These are phyloP conservation scores for Pangasius djambal DNA, from an alignment of 2,797 vertebrate species.

Conservation along the genomic window DNA sequence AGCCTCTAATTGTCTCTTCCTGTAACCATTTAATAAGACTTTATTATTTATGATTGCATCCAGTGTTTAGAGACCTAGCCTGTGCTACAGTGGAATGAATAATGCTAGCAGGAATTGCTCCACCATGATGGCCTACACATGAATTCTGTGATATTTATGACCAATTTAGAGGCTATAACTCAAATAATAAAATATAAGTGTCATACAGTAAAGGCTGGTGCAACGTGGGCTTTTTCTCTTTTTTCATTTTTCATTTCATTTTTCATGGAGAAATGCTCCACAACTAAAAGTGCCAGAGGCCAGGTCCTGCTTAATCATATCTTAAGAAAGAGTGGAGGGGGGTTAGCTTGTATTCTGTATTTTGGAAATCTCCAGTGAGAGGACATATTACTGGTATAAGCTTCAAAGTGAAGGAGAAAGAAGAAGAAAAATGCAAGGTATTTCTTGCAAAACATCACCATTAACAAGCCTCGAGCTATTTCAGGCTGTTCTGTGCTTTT, in stretches of 20 bases:
- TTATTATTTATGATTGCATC: constrained; percentile 28
- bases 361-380: constrained; percentile 27
- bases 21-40: constrained; percentile 17
- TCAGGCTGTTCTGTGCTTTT: neutral
- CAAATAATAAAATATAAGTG: constrained; percentile 50
- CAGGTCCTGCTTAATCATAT: constrained; percentile 19
- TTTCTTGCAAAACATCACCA: constrained; percentile 23
- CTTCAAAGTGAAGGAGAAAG: constrained; percentile 20
- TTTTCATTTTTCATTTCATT: constrained; percentile 12
- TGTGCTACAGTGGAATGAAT: constrained; percentile 18
- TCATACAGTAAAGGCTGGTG: constrained; percentile 38
- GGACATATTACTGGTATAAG: constrained; percentile 23
- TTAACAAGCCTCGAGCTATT: constrained; percentile 32
- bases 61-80: constrained; percentile 21
- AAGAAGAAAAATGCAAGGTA: constrained; percentile 19
- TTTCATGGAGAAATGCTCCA: constrained; percentile 24
- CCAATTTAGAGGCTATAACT: constrained; percentile 31
- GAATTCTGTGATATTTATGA: constrained; percentile 45
- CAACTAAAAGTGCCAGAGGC: constrained; percentile 17
- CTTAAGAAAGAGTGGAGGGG: constrained; percentile 5
- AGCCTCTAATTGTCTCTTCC: constrained; percentile 23
- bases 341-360: constrained; percentile 20
- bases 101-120: constrained; percentile 29
- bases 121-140: constrained; percentile 28
- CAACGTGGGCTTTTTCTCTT: neutral